Evolutionary conservation across 2,113 vertebrate species (phyloP), one percentile per base, ranked within the genome.

Genomic region (Prionailurus viverrinus): DNA sequence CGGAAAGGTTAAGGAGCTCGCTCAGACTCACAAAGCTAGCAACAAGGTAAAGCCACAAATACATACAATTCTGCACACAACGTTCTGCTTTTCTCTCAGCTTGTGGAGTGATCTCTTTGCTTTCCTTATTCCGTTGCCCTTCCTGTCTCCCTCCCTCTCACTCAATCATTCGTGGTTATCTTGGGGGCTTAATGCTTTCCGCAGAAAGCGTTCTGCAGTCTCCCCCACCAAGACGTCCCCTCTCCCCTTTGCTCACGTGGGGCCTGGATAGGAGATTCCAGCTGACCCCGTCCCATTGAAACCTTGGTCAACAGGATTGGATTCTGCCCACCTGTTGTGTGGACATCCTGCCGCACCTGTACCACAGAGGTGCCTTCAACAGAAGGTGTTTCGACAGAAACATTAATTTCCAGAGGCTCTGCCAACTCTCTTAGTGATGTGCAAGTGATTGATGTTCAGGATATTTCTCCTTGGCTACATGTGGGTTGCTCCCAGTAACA

Each of bases 291-390:
- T 36, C 61, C 25, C 25, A 6, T 5, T 19, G 81, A 73, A 89
- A 69, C 27, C 12, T 53, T 53, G 74, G 87, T 61, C 63, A 69
- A 48, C 58, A 78, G 63, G 39, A 83, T 29, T 69, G 80, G n/a
- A 39, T 73, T 73, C 95, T 84, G 58, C 36, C 82, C 79, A 89
- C 92, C 96, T 89, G 86, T 94, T 69, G 88, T n/a, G 80, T 41
- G 31, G 61, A 83, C 41, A 73, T 79, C 48, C 80, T 81, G 63
- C 78, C 7, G 23, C 14, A 63, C 69, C 74, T 81, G 21, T 68
- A 31, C 63, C n/a, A 18, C 11, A 31, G 33, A 31, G 23, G 27
- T 65, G 41, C 25, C 74, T 92, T 36, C 68, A 9, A 45, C 45
- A 45, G 45, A 45, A 45, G 45, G 45, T 45, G 45, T 45, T 45